Conservation (phyloP, 2,113 vertebrate species). For the Bubalus kerabau region DNA sequence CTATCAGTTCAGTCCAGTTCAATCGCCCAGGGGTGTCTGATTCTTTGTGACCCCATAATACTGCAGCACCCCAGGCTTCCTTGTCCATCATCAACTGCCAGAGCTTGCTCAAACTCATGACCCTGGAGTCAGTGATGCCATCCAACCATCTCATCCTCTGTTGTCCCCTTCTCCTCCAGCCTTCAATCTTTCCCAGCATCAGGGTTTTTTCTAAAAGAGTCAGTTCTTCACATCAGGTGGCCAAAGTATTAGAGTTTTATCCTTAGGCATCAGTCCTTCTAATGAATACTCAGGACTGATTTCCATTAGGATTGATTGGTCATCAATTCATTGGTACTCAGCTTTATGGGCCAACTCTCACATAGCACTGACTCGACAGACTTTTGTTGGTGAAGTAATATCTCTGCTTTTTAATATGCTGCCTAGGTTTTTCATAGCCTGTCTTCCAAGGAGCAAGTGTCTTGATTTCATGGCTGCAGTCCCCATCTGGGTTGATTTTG, state of each 20-base stretch:
- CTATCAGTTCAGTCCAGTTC: not conserved
- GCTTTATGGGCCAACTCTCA: not conserved
- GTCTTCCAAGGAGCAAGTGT: not conserved
- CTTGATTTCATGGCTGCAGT: not conserved
- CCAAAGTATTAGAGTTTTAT: not conserved
- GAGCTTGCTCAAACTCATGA: not conserved
- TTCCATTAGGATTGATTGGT: not conserved
- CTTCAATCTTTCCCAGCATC: not conserved
- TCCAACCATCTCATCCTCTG: not conserved
- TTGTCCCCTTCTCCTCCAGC: not conserved
- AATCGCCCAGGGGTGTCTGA: not conserved
- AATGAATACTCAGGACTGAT: not conserved
- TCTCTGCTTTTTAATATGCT: not conserved
- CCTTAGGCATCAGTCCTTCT: not conserved
- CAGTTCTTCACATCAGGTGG: not conserved
- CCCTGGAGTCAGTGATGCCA: not conserved
- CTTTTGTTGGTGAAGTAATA: not conserved
- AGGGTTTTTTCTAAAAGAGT: not conserved
- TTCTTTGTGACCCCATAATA: not conserved
- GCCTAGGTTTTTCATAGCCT: not conserved
- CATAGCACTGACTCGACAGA: not conserved
- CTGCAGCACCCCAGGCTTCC: not conserved
- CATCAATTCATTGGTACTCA: not conserved
- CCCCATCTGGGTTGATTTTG: not conserved
- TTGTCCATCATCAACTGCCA: not conserved